A percentile compares a stretch with the other conserved stretches of the same genome.
Evolutionary conservation across 2,113 vertebrate genomes (phyloP).

Genomic region (Sander lucioperca): DNA sequence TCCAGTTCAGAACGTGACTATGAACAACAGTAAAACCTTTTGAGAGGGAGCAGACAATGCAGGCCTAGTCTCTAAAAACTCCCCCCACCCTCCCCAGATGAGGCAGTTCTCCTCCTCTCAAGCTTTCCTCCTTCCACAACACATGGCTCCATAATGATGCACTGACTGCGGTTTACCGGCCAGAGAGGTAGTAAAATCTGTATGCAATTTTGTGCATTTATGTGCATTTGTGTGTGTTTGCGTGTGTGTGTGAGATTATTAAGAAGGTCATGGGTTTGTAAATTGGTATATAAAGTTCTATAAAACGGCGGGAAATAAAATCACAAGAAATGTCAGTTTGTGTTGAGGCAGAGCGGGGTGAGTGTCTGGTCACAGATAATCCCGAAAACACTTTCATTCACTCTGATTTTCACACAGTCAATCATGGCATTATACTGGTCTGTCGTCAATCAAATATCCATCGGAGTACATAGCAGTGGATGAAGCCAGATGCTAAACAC

Average conservation of each 20-base stretch:
- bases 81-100: conserved; percentile 14
- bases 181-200: conserved; percentile 36
- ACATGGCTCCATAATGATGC: conserved; percentile 59
- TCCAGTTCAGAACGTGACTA: conserved; percentile 82
- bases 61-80: conserved; percentile 55
- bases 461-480: conserved; percentile 35
- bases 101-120: conserved; percentile 20
- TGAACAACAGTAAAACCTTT: conserved; percentile 73
- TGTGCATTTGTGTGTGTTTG: conserved; percentile 13
- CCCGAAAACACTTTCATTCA: conserved; percentile 63
- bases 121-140: conserved; percentile 52
- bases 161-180: conserved; percentile 22
- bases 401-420: conserved; percentile 69
- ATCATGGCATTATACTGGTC: conserved; percentile 59
- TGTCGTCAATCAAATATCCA: conserved; percentile 64
- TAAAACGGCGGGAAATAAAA: conserved; percentile 55
- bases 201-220: conserved; percentile 18
- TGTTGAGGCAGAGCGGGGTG: conserved; percentile 52
- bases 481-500: conserved; percentile 61
- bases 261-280: conserved; percentile 39
- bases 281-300: conserved; percentile 52
- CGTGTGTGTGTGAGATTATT: conserved; percentile 22
- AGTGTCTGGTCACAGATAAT: conserved; percentile 69
- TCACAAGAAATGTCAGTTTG: conserved; percentile 56
- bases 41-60: conserved; percentile 72